Base-by-base conservation (phyloP, 2,888 invertebrate species). In the Zygothrica quintamaculata region DNA sequence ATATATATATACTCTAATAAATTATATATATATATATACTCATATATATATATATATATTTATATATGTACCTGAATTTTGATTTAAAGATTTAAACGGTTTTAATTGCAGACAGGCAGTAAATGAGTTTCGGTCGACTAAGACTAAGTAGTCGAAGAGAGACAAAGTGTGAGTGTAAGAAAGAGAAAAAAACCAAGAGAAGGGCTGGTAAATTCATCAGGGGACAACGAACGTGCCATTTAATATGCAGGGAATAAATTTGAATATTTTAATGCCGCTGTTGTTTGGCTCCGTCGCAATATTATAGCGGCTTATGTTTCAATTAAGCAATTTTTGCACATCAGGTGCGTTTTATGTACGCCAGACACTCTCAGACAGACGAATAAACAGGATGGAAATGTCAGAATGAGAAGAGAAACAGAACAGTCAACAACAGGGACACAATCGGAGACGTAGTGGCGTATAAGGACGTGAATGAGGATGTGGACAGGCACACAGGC, bases 281-380 rank as follows among this genome's bases (percentile, higher is more conserved):
- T 40, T 61, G 65, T 40, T 65, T 62, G 62, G 66, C 73, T 52
- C 59, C 36, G 50, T 42, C 36, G 16, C 62, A 59, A 82, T 79
- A 74, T 86, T 82, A 85, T 77, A 74, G 72, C 74, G 76, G 86
- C 84, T 85, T 86, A 86, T 82, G 82, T 80, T 84, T 85, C 86
- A 85, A 85, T 85, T 86, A 86, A 78, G 78, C 77, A 80, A 71
- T 86, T 82, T 75, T 69, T 72, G 74, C 68, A 82, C 84, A 82
- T 82, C 84, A 84, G 84, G 84, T 84, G 84, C 70, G 82, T 77
- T 84, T 84, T 71, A 84, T 84, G 82, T 50, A 4, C 40, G 59
- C 61, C 69, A 65, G 66, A 53, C 74, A 59, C 61, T 59, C 65
- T 53, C 18, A 3, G 74, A 65, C 59, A 55, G 52, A 52, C 60